Evolutionary conservation across 2,888 invertebrate species (phyloP).

Genomic region (Amphiduros pacificus): DNA sequence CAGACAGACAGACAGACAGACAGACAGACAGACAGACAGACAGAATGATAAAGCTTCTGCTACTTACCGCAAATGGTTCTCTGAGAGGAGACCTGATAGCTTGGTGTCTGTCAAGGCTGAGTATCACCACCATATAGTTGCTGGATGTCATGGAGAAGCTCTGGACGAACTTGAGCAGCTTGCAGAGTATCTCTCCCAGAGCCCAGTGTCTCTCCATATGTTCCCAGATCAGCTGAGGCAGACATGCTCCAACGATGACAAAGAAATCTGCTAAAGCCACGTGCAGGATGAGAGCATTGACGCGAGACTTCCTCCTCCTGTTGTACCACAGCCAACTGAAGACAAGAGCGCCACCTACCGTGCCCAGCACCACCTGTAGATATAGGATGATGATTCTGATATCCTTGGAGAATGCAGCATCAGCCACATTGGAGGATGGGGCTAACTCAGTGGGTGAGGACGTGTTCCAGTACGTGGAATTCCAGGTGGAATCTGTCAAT

Average conservation of each 20-base stretch:
- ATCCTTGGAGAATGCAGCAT: conserved; percentile 41
- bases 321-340: conserved; percentile 51
- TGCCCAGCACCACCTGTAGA: conserved; percentile 42
- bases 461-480: too few species aligned
- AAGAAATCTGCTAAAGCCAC: conserved; percentile 53
- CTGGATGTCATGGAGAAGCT: conserved; percentile 54
- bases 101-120: conserved; percentile 57
- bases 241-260: conserved; percentile 51
- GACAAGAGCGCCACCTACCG: conserved; percentile 47
- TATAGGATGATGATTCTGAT: conserved; percentile 42
- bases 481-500: too few species aligned
- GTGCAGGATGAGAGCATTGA: conserved; percentile 55
- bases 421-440: conserved; percentile 37
- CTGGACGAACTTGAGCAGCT: conserved; percentile 54
- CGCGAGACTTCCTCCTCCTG: conserved; percentile 42
- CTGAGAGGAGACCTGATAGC: conserved; percentile 57
- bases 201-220: conserved; percentile 25
- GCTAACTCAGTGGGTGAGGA: neutral
- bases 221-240: conserved; percentile 48
- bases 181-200: conserved; percentile 54
- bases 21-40: conserved; percentile 26
- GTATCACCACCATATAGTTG: conserved; percentile 56
- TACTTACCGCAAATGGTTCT: conserved; percentile 46
- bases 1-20: conserved; percentile 24
- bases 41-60: too few species aligned